Percentiles rank a stretch among this genome's conserved stretches.
Conservation (phyloP, 2,113 vertebrate genomes). For the Caranx melampygus region DNA sequence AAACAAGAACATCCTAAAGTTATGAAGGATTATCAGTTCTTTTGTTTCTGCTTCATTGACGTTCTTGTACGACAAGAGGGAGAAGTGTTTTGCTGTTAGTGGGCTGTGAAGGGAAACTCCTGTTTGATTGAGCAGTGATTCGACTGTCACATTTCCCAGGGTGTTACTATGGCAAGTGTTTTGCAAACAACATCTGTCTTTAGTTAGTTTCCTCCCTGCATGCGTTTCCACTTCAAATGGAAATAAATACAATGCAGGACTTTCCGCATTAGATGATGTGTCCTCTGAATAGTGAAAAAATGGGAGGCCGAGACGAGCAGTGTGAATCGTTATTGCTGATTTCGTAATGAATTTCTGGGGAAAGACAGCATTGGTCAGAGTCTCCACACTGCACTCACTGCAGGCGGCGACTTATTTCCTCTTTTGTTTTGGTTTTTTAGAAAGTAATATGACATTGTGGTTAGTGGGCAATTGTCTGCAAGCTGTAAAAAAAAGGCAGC, state of each 20-base stretch:
- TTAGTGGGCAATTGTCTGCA: no score
- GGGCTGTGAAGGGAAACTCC: conserved; percentile 6
- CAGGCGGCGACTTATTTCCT: background rate
- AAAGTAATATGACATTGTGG: background rate
- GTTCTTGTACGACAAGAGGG: background rate
- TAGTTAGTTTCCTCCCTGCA: conserved; percentile 47
- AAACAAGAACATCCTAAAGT: background rate
- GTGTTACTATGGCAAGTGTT: conserved; percentile 69
- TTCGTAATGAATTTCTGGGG: background rate
- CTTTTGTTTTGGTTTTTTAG: background rate
- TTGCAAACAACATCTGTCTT: conserved; percentile 76
- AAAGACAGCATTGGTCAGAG: background rate
- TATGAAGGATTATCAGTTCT: background rate
- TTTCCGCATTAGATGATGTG: conserved; percentile 28
- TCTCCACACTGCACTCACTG: background rate
- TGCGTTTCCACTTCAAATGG: conserved; percentile 21
- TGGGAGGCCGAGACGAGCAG: background rate
- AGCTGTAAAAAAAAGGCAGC: background rate
- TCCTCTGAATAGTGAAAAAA: conserved; percentile 22
- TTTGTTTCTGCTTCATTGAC: background rate
- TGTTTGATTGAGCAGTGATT: conserved; percentile 2
- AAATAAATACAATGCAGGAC: conserved; percentile 31
- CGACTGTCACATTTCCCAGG: conserved; percentile 7
- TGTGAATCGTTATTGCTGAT: background rate
- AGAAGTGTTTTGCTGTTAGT: background rate